These are phyloP conservation scores for Polydrusus cervinus DNA, from an alignment of 2,888 invertebrate species.

Conservation along the genomic window DNA sequence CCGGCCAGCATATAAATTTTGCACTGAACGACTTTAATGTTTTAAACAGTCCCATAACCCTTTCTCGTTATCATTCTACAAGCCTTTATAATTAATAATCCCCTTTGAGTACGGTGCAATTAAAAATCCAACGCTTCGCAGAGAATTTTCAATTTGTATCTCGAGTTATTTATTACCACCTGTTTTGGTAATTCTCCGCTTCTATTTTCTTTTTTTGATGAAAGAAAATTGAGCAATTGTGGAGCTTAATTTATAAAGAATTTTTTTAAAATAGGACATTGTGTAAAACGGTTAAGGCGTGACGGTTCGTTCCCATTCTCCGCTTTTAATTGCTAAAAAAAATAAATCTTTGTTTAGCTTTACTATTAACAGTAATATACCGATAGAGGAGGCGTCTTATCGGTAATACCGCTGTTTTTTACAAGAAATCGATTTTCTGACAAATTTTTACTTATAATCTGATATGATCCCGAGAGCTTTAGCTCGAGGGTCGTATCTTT, in stretches of 20 bases:
- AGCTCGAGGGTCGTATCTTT: too few species aligned
- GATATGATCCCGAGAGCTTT: too few species aligned
- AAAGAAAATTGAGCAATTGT: conserved; percentile 12
- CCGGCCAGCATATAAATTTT: conserved; percentile 17
- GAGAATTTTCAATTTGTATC: conserved; percentile 43
- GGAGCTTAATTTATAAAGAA: not conserved
- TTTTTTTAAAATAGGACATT: too few species aligned
- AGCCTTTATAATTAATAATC: conserved; percentile 24
- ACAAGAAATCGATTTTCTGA: too few species aligned
- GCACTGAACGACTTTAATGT: not conserved
- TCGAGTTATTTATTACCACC: conserved; percentile 35
- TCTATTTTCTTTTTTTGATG: not conserved
- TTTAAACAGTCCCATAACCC: conserved; percentile 24
- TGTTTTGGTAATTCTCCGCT: conserved; percentile 30
- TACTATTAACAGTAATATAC: too few species aligned
- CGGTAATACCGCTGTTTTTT: too few species aligned
- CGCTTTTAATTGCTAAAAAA: too few species aligned
- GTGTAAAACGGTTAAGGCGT: too few species aligned
- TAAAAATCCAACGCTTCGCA: conserved; percentile 24
- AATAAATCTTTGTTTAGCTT: too few species aligned
- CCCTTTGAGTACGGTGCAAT: conserved; percentile 13
- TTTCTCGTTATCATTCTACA: conserved; percentile 22
- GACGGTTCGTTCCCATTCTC: too few species aligned
- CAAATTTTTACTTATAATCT: too few species aligned
- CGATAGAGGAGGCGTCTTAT: too few species aligned